A percentile compares a stretch with the other conserved stretches of the same genome.
Evolutionary conservation across 2,888 invertebrate species (phyloP).

Genomic region (Zaprionus lineosus): DNA sequence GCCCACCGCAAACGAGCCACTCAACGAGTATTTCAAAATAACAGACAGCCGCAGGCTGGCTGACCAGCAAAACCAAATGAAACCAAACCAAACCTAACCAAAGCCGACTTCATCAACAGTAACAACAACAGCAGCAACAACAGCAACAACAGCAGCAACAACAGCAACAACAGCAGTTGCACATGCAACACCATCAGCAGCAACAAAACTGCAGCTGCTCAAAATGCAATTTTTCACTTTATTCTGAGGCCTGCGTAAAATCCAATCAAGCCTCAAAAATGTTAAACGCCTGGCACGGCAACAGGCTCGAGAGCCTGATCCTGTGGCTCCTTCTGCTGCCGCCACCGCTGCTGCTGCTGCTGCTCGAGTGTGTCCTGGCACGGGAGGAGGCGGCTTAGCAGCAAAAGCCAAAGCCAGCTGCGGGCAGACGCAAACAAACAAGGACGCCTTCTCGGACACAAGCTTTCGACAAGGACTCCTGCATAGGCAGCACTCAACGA

Average conservation of each 20-base stretch:
- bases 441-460: constrained; percentile 17
- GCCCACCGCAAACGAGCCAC: constrained; percentile 74
- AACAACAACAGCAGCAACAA: constrained; percentile 54
- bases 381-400: constrained; percentile 46
- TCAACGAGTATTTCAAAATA: constrained; percentile 77
- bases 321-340: constrained; percentile 6
- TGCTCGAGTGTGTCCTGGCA: constrained; percentile 11
- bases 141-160: constrained; percentile 10
- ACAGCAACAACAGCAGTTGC: constrained; percentile 14
- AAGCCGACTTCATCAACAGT: constrained; percentile 78
- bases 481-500: constrained; percentile 29
- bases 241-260: constrained; percentile 60
- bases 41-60: constrained; percentile 67
- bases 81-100: constrained; percentile 69
- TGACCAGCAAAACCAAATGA: constrained; percentile 67
- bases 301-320: constrained; percentile 5
- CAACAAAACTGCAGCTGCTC: constrained; percentile 64
- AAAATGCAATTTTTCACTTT: constrained; percentile 76
- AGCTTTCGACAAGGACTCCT: constrained; percentile 16
- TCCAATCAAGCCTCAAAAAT: constrained; percentile 80
- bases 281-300: constrained; percentile 64
- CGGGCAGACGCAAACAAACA: constrained; percentile 63
- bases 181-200: constrained; percentile 20
- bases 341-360: constrained; percentile 5
- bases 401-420: constrained; percentile 75